Evolutionary conservation across 2,888 invertebrate genomes (phyloP), one percentile per base, ranked within the genome.

Genomic region (Parasteatoda lunata): DNA sequence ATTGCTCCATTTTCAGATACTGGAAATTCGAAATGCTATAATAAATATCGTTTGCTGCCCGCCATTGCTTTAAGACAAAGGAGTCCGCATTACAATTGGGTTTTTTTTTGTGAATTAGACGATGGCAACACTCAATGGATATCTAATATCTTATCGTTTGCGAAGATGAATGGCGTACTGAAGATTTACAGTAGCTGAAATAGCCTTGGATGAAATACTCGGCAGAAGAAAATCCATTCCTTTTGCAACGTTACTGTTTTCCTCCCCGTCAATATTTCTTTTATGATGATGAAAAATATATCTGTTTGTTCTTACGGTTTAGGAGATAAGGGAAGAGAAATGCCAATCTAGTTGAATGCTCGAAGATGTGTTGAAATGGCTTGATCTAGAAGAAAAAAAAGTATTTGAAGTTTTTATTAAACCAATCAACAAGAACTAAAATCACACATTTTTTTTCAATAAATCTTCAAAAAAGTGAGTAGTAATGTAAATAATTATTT

Each of bases 1-100:
- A 79, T 79, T 85, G 84, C 79, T 70, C 84, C 65, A 79, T 85
- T 85, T 85, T 54, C 84, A 85, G 75, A 79, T 85, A 76, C 84
- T 75, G 79, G 75, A 75, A 85, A 85, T 85, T 76, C 70, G 75
- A 68, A 79, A 85, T 85, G 70, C 84, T 49, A 69, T 15, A 59
- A 85, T 85, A 85, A 85, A 85, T 85, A 76, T 85, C 77, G n/a
- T 72, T 64, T 59, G 71, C n/a, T 73, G 15, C 49, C n/a, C 51
- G 68, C 48, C 73, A 47, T 51, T 75, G 59, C 48, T 78, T 47
- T 45, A 52, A 84, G 76, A 85, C 79, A 85, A 85, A 78, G 75
- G 69, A 72, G 49, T 59, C 79, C 52, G 49, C 68, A 59, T 48
- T 77, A 45, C 70, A 51, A 75, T 75, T 76, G 54, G 47, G 45